Conservation (phyloP, 2,797 vertebrate species). For the Sebastes aleutianus region DNA sequence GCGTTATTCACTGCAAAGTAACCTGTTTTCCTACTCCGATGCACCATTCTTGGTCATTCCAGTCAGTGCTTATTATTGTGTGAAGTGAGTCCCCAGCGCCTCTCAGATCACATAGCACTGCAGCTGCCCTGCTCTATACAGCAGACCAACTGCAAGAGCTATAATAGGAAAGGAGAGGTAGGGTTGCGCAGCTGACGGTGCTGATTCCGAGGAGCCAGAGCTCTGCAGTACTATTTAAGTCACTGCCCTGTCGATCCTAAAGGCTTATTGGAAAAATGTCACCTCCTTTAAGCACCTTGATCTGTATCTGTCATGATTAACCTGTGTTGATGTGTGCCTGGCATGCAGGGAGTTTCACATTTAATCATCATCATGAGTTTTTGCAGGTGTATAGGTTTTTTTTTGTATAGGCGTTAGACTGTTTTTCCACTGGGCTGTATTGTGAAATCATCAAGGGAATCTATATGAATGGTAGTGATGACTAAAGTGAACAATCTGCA, state of each 20-base stretch:
- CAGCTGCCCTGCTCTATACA: slow-evolving; percentile 77
- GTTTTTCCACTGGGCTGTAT: not conserved
- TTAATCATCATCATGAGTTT: not conserved
- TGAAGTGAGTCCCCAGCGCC: slow-evolving; percentile 58
- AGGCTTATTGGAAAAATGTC: slow-evolving; percentile 52
- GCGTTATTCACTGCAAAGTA: not conserved
- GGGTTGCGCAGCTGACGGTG: slow-evolving; percentile 86
- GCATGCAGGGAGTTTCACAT: too few species aligned
- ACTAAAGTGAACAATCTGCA: not conserved
- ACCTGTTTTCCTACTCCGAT: slow-evolving; percentile 23
- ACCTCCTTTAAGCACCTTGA: slow-evolving; percentile 20
- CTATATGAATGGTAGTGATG: not conserved
- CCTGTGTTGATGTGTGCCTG: not conserved
- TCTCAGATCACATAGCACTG: slow-evolving; percentile 78
- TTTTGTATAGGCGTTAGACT: not conserved
- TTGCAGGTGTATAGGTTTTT: not conserved
- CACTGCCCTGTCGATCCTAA: slow-evolving; percentile 40
- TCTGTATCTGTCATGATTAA: not conserved
- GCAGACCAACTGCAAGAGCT: slow-evolving; percentile 79
- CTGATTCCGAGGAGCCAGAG: slow-evolving; percentile 77
- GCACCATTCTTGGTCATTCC: slow-evolving; percentile 71
- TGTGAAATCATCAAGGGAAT: not conserved
- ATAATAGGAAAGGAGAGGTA: slow-evolving; percentile 87
- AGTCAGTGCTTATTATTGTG: slow-evolving; percentile 62
- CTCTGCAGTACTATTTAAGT: slow-evolving; percentile 80